A percentile compares a stretch with the other conserved stretches of the same genome.
phyloP scores from a whole-genome alignment of 2,888 invertebrate genomes.

The Cosmia trapezina region DNA sequence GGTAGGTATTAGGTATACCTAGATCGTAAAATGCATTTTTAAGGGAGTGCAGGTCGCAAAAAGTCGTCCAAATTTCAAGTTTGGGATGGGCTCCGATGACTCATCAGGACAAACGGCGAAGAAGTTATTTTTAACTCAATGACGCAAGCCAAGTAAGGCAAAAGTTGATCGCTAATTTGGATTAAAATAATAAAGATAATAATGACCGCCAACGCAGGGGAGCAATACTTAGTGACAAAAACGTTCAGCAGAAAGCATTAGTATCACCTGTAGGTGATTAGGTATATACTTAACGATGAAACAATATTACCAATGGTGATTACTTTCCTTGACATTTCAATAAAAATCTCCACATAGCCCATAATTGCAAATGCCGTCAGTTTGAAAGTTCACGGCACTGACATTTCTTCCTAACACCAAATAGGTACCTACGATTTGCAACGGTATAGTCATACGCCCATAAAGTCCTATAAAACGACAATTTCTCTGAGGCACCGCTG shows the following conservation, averaged over 20 bases:
- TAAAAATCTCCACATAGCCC: conserved; percentile 30
- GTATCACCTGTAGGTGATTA: too few species aligned
- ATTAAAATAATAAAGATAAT: conserved; percentile 1
- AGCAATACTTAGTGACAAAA: conserved; percentile 19
- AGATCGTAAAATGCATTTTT: conserved; percentile 17
- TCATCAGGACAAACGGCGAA: conserved; percentile 55
- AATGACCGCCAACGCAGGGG: conserved; percentile 19
- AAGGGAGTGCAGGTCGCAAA: conserved; percentile 33
- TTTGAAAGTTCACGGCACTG: conserved; percentile 70
- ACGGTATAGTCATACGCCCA: conserved; percentile 45
- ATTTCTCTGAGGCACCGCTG: conserved; percentile 62
- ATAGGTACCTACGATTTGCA: conserved; percentile 37
- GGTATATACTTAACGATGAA: neutral
- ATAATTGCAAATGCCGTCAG: conserved; percentile 51
- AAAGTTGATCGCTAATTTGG: conserved; percentile 27
- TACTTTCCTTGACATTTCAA: conserved; percentile 69
- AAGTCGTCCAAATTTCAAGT: conserved; percentile 52
- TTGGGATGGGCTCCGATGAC: conserved; percentile 53
- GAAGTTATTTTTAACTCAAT: conserved; percentile 62
- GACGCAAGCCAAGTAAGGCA: conserved; percentile 46
- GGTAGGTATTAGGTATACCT: too few species aligned
- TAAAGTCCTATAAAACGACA: conserved; percentile 68
- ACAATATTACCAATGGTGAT: conserved; percentile 29
- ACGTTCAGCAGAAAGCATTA: conserved; percentile 4
- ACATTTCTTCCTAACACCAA: conserved; percentile 66